Base-by-base conservation (phyloP, 1,140 invertebrate species). In the Phymorhynchus buccinoides region DNA sequence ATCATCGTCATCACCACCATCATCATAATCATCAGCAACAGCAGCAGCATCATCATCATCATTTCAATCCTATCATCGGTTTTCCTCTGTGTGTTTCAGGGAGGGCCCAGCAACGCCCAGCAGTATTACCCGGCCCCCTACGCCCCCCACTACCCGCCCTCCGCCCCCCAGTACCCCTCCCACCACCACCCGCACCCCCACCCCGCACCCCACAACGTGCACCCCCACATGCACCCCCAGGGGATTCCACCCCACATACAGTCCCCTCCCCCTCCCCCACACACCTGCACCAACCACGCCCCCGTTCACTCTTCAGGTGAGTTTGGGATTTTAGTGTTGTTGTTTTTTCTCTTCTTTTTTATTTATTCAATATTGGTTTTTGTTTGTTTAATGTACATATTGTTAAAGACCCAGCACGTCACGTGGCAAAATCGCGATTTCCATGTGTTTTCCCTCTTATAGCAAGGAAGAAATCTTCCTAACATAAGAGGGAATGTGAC, bases 81-180 rank as follows among this genome's bases (percentile, higher is more conserved):
- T 30, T 85, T 56, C 44, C 68, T 87, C 35, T 85, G 86, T 80
- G 80, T 82, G 78, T 91, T 90, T 39, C 89, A 92, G 92, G 92
- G 91, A 32, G 91, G 91, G 85, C 92, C 92, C 86, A 91, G 90
- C 86, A 91, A 88, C 79, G 88, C 88, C 75, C 86, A 89, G 37
- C 91, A 90, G 79, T 90, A 92, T 88, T 91, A 92, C 89, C 88
- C 89, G 56, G 86, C 86, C 16, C 85, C 87, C 1, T 79, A 79
- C 41, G 77, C 77, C 42, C 77, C 39, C 42, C 77, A 79, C 77
- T 79, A 79, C 77, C n/a, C n/a, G n/a, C 77, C 77, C 39, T 66
- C 80, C 4, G 56, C 52, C 30, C 80, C 80, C 62, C 80, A 82
- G 80, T 82, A 82, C 80, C 52, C 80, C 30, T 82, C 80, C 66